Conservation (phyloP, 2,113 vertebrate species). For the Labrus mixtus region DNA sequence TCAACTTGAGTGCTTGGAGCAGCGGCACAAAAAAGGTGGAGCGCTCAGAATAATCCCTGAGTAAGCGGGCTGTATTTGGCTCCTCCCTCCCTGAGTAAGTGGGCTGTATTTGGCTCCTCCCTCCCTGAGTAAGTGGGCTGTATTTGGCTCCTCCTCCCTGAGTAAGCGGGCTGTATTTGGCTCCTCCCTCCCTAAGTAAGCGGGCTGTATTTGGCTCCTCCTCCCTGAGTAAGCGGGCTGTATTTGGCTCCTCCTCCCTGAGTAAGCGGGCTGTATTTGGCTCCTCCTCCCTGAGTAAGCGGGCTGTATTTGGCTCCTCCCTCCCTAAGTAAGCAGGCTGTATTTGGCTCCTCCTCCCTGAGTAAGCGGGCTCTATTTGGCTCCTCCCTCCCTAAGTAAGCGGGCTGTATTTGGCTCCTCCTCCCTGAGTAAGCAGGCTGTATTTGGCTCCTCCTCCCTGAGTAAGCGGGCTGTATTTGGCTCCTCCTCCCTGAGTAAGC, state of each 20-base stretch:
- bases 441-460: constrained; percentile 1
- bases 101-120: not conserved
- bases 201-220: constrained; percentile 4
- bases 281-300: constrained; percentile 9
- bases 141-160: constrained; percentile 1
- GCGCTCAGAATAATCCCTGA: not conserved
- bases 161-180: constrained; percentile 15
- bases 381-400: constrained; percentile 7
- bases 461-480: constrained; percentile 15
- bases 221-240: constrained; percentile 14
- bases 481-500: constrained; percentile 9
- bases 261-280: constrained; percentile 15
- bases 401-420: constrained; percentile 4
- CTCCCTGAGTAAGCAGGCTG: constrained; percentile 14
- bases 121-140: constrained; percentile 16
- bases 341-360: constrained; percentile 1
- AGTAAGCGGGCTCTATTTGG: constrained; percentile 15
- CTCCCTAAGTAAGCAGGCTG: constrained; percentile 16
- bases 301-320: not conserved
- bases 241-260: constrained; percentile 1
- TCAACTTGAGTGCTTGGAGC: no score
- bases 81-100: constrained; percentile 12
- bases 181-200: constrained; percentile 7
- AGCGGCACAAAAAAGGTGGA: no score
- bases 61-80: constrained; percentile 12